These are phyloP conservation scores for Gallirallus australis DNA, from an alignment of 2,797 vertebrate species.

Conservation along the genomic window DNA sequence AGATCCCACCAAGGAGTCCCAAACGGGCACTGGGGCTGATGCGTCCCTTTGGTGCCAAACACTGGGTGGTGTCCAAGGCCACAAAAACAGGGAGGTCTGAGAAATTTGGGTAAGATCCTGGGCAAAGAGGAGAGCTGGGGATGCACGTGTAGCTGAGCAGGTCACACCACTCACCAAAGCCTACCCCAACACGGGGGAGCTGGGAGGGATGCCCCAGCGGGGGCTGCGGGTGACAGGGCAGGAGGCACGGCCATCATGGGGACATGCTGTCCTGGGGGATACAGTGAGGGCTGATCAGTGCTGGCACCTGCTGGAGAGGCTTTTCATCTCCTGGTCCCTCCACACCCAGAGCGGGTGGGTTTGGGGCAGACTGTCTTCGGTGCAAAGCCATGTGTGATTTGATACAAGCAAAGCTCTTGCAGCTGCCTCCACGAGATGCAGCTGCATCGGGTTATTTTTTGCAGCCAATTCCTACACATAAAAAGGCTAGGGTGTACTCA, in stretches of 20 bases:
- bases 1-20: neutral
- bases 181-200: fast-evolving
- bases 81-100: neutral
- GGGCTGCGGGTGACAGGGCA: neutral
- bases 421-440: neutral
- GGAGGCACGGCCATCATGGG: fast-evolving
- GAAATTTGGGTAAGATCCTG: neutral
- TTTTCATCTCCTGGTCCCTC: neutral
- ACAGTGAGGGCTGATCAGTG: fast-evolving
- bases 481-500: neutral
- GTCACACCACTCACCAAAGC: neutral
- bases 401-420: neutral
- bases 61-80: neutral
- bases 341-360: fast-evolving
- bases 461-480: neutral
- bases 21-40: fast-evolving
- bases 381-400: neutral
- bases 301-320: neutral
- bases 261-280: neutral
- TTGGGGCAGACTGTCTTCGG: neutral
- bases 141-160: fast-evolving
- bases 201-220: fast-evolving
- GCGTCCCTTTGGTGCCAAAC: fast-evolving
- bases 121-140: neutral
- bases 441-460: neutral